Evolutionary conservation across 2,113 vertebrate species (phyloP).

Genomic region (Atherinomorus stipes): DNA sequence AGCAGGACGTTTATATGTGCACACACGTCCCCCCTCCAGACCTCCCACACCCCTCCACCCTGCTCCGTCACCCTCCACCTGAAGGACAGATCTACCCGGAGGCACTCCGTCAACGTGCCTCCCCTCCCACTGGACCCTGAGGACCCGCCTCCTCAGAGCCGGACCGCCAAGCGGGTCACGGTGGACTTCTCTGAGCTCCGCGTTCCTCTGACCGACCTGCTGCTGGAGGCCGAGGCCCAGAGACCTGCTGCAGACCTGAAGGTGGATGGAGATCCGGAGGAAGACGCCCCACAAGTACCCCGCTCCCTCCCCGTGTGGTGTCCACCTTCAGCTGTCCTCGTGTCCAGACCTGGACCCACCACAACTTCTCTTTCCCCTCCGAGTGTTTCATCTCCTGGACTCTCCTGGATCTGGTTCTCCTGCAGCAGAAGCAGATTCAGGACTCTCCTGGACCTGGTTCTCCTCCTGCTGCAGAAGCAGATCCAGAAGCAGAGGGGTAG

Average conservation of each 20-base stretch:
- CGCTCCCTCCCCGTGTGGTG: conserved; percentile 21
- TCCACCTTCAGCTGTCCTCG: background rate
- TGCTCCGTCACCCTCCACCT: conserved; percentile 66
- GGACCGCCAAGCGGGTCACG: conserved; percentile 87
- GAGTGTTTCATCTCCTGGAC: conserved; percentile 48
- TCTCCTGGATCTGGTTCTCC: conserved; percentile 23
- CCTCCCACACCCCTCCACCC: conserved; percentile 63
- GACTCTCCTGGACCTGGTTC: too few relatives aligned
- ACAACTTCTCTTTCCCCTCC: too few relatives aligned
- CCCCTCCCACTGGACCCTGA: conserved; percentile 79
- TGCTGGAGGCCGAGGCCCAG: conserved; percentile 65
- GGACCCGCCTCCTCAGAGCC: conserved; percentile 74
- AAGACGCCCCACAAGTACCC: conserved; percentile 70
- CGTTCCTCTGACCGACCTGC: conserved; percentile 70
- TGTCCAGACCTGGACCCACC: too few relatives aligned
- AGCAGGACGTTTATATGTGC: too few relatives aligned
- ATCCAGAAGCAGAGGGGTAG: too few relatives aligned
- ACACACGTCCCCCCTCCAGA: conserved; percentile 26
- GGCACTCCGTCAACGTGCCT: conserved; percentile 89
- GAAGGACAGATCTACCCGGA: conserved; percentile 88
- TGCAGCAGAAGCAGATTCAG: too few relatives aligned
- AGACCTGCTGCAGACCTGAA: conserved; percentile 21
- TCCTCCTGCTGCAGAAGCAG: too few relatives aligned
- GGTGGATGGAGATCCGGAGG: conserved; percentile 31
- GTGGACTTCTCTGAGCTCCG: conserved; percentile 94